Conservation (phyloP, 2,888 invertebrate genomes). For the Sceliomorpha sp. region DNA sequence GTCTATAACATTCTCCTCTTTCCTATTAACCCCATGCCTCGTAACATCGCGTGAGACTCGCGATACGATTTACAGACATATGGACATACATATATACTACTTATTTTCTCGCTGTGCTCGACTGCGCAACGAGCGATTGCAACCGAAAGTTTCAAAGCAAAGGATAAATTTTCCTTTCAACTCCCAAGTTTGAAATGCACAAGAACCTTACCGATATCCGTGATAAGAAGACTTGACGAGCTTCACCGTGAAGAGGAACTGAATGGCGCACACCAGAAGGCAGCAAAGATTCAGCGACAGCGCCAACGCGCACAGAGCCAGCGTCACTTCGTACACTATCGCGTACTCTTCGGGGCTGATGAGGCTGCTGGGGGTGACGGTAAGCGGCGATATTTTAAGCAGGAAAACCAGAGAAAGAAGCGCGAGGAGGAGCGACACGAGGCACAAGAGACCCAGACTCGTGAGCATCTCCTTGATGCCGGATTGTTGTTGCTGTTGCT, state of each 20-base stretch:
- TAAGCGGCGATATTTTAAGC: constrained; percentile 89
- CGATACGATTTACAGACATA: too few species aligned
- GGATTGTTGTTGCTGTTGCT: constrained; percentile 80
- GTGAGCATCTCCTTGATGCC: constrained; percentile 90
- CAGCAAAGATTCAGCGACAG: constrained; percentile 94
- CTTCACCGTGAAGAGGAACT: constrained; percentile 96
- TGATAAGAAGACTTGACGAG: constrained; percentile 90
- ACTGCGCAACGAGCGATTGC: too few species aligned
- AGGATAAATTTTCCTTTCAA: too few species aligned
- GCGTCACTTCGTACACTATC: constrained; percentile 94
- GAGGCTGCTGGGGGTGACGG: constrained; percentile 81
- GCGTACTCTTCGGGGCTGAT: constrained; percentile 90
- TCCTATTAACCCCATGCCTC: too few species aligned
- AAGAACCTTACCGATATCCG: constrained; percentile 71
- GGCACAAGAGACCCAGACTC: constrained; percentile 90
- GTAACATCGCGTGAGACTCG: too few species aligned
- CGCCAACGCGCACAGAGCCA: constrained; percentile 93
- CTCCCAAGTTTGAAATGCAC: too few species aligned
- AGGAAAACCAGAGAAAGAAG: constrained; percentile 91
- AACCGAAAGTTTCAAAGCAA: too few species aligned
- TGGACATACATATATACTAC: too few species aligned
- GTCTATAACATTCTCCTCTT: too few species aligned
- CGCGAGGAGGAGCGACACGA: constrained; percentile 91
- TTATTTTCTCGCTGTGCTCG: too few species aligned
- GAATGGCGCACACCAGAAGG: constrained; percentile 94